Evolutionary conservation across 2,888 invertebrate species (phyloP).

Genomic region (Melieria crassipennis): DNA sequence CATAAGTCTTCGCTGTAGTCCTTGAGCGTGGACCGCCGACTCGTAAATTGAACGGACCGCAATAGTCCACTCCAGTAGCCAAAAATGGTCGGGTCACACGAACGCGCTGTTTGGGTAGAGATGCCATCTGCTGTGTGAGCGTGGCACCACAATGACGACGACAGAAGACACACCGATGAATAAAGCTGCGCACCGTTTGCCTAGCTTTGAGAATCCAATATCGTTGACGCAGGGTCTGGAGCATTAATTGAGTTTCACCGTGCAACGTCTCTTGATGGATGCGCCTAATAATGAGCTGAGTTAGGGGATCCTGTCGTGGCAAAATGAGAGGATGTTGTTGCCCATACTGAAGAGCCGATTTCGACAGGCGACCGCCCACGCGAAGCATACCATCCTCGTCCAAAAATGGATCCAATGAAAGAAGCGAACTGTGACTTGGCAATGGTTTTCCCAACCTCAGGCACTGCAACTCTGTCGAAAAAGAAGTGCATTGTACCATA

Average conservation of each 20-base stretch:
- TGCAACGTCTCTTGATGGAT: slow-evolving; percentile 13
- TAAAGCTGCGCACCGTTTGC: slow-evolving; percentile 25
- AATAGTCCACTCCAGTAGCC: slow-evolving; percentile 24
- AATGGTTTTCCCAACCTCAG: slow-evolving; percentile 22
- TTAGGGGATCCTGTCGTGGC: no score
- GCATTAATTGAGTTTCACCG: slow-evolving; percentile 29
- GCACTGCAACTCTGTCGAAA: slow-evolving; percentile 2
- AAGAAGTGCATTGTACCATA: neutral
- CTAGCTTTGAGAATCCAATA: slow-evolving; percentile 28
- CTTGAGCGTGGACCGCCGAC: neutral
- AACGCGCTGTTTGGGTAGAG: slow-evolving; percentile 22
- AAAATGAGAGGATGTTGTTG: no score
- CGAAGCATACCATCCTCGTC: no score
- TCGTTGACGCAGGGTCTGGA: slow-evolving; percentile 26
- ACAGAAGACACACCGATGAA: slow-evolving; percentile 21
- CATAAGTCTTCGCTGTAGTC: neutral
- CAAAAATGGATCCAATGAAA: no score
- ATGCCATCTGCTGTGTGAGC: slow-evolving; percentile 24
- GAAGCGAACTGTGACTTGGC: slow-evolving; percentile 10
- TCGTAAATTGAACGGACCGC: neutral
- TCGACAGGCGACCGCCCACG: no score
- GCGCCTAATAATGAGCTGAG: no score
- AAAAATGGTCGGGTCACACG: slow-evolving; percentile 17
- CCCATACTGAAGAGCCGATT: no score
- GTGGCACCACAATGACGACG: slow-evolving; percentile 22